Percentiles rank a stretch among this genome's conserved stretches.
Evolutionary conservation across 2,113 vertebrate genomes (phyloP).

Genomic region (Pachyramphus minor): DNA sequence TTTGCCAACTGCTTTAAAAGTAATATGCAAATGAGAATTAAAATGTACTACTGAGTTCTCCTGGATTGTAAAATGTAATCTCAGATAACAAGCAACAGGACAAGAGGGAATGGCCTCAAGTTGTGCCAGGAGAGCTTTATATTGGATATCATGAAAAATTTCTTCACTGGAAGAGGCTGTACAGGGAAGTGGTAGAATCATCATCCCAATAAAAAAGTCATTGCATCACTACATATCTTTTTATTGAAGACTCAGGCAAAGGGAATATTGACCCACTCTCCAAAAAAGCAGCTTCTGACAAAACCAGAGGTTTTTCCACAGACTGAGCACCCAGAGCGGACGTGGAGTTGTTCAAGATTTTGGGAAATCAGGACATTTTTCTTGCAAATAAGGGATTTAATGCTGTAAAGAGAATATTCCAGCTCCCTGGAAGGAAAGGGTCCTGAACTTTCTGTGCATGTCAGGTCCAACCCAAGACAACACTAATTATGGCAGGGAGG

Average conservation of each 20-base stretch:
- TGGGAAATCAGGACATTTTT: neutral
- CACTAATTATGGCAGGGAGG: neutral
- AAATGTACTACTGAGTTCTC: neutral
- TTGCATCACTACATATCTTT: too few species aligned
- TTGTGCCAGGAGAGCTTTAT: neutral
- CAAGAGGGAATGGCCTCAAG: fast-evolving
- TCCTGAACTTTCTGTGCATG: neutral
- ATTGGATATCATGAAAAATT: neutral
- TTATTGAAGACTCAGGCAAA: neutral
- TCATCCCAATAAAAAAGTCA: too few species aligned
- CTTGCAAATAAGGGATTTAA: neutral
- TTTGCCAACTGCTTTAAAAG: neutral
- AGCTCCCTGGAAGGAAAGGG: neutral
- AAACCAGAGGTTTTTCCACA: neutral
- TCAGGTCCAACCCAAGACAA: neutral
- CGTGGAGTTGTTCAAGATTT: neutral
- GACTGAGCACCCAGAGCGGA: neutral
- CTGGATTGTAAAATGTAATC: neutral
- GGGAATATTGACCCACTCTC: neutral
- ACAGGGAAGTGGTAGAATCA: neutral
- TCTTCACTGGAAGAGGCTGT: neutral
- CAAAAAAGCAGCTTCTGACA: neutral
- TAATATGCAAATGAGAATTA: neutral
- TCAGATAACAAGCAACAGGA: neutral
- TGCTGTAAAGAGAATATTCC: neutral